A percentile compares a stretch with the other conserved stretches of the same genome.
Conservation (phyloP, 2,113 vertebrate genomes). For the Brienomyrus brachyistius region DNA sequence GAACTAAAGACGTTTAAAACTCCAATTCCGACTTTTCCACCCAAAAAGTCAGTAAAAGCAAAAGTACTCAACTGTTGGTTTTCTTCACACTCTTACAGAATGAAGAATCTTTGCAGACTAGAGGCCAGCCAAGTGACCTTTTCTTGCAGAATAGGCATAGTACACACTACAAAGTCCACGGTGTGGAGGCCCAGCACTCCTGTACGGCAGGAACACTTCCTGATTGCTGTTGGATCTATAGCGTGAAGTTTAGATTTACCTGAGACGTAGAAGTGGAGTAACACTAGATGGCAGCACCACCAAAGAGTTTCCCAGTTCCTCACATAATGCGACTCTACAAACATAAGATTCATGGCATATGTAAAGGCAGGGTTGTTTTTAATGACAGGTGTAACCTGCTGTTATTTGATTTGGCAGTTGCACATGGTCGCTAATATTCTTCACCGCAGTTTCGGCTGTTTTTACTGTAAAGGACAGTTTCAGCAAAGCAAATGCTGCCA, state of each 20-base stretch:
- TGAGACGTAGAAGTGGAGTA: background rate
- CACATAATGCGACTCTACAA: background rate
- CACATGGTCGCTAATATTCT: background rate
- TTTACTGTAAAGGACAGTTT: background rate
- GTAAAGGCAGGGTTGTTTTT: background rate
- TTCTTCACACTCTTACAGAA: background rate
- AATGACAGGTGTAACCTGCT: background rate
- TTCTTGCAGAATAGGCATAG: background rate
- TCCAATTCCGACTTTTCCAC: background rate
- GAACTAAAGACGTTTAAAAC: background rate
- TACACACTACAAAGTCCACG: background rate
- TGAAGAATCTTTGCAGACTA: background rate
- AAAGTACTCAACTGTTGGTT: background rate
- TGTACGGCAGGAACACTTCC: background rate
- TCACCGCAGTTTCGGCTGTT: background rate
- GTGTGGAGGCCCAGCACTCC: background rate
- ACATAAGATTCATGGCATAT: background rate
- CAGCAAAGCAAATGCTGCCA: background rate
- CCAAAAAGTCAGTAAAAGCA: background rate
- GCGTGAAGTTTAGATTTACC: background rate
- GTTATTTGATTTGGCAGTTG: background rate
- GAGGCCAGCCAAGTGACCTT: background rate
- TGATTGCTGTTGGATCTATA: background rate
- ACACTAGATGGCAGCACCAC: constrained; percentile 46
- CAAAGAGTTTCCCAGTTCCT: constrained; percentile 20